These are phyloP conservation scores for Setophaga kirtlandii DNA, from an alignment of 2,113 vertebrate species.

Conservation along the genomic window DNA sequence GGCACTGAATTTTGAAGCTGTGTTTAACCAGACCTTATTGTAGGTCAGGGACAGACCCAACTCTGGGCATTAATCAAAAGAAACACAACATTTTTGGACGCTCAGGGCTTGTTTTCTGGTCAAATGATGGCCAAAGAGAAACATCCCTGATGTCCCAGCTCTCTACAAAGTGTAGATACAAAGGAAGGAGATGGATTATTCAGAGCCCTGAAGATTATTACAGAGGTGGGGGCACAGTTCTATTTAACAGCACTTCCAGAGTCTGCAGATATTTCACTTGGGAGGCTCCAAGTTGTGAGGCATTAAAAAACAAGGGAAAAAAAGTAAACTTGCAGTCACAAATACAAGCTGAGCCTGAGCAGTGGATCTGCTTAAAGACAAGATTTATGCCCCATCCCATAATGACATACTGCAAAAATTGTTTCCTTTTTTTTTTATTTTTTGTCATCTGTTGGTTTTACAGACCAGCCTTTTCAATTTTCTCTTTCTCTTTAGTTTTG, in stretches of 20 bases:
- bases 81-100: not conserved
- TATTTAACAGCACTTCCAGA: not conserved
- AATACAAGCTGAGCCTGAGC: not conserved
- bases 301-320: not conserved
- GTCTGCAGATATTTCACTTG: not conserved
- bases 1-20: not conserved
- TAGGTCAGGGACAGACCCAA: not conserved
- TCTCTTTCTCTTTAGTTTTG: not conserved
- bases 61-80: not conserved
- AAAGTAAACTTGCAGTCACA: not conserved
- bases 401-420: not conserved
- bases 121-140: not conserved
- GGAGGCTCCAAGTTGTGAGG: not conserved
- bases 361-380: not conserved
- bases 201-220: not conserved
- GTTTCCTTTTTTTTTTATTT: not conserved
- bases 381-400: not conserved
- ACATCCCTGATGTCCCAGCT: not conserved
- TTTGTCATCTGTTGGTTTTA: not conserved
- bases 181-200: not conserved
- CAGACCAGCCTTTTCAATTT: not conserved
- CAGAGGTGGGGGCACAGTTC: not conserved
- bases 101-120: not conserved
- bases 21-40: not conserved
- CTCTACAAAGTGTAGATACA: not conserved